Percentiles rank a stretch among this genome's conserved stretches.
phyloP scores from a whole-genome alignment of 2,888 invertebrate species.

The Heliconius erato region DNA sequence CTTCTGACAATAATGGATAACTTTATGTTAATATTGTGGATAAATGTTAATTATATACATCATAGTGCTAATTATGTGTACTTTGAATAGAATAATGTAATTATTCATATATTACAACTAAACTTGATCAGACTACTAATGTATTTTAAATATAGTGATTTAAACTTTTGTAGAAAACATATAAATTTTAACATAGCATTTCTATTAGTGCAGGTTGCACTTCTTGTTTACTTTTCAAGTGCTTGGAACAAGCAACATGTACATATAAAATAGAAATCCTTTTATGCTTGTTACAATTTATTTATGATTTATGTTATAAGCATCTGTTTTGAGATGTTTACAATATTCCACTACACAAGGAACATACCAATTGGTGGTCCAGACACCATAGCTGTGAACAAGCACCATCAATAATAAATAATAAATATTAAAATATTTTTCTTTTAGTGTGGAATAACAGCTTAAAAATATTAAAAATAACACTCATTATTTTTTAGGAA shows the following conservation, averaged over 20 bases:
- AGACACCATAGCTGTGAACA: background rate
- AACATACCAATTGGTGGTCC: no score
- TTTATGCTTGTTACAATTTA: background rate
- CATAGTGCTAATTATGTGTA: background rate
- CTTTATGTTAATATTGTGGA: background rate
- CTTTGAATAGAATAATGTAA: background rate
- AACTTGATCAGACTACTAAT: background rate
- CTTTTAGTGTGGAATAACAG: no score
- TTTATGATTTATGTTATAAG: background rate
- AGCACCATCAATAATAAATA: no score
- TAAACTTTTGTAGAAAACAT: no score
- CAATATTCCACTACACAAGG: no score
- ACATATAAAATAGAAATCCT: background rate
- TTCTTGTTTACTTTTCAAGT: no score
- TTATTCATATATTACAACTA: conserved; percentile 1
- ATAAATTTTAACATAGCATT: no score
- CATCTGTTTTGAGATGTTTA: background rate
- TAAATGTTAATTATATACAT: background rate
- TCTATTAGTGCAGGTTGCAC: no score
- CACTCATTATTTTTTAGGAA: conserved; percentile 83
- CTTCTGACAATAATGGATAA: background rate
- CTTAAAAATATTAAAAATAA: no score
- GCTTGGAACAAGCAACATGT: no score
- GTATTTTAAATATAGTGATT: background rate
- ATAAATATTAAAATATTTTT: no score